Base-by-base conservation (phyloP, 2,113 vertebrate genomes). In the Boleophthalmus pectinirostris region DNA sequence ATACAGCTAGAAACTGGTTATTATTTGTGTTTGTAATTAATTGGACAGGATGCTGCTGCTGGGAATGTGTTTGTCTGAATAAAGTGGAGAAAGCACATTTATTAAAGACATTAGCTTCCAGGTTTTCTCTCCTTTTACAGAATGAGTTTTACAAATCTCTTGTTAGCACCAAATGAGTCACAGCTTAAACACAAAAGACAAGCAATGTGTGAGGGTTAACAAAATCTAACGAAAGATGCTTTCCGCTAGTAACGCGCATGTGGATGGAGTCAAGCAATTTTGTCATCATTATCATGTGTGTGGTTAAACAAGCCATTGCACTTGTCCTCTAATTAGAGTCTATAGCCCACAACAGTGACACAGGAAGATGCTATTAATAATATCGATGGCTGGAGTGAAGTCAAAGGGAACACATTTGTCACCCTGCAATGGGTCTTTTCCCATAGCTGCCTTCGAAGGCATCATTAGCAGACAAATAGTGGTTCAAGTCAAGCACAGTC, bases 291-390 rank as follows among this genome's bases (percentile, higher is more conserved):
- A 85, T 82, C 70, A 73, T 43, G 74, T 78, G 67, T 69, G 12
- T 77, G 53, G 83, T 83, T 80, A 82, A 86, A 85, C 83, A 84
- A 74, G 63, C 72, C 72, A 75, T 73, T 65, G 60, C 66, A 61
- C 29, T 69, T 83, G 73, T 70, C 80, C n/a, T n/a, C n/a, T n/a
- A 85, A 79, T 89, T 85, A 83, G 68, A 73, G 38, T 51, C 46
- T 54, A n/a, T n/a, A 70, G 80, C 77, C 76, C 78, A 78, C 64
- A 54, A 57, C 72, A 51, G 64, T 74, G 81, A 79, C 79, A 63
- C 43, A n/a, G 76, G 70, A 61, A 69, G 74, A 85, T 70, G 75
- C 64, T 81, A 58, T 68, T 35, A 83, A 81, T 58, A 71, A 25
- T 70, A 67, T 53, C 79, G 75, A 83, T 47, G 47, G 25, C 74